Conservation (phyloP, 2,113 vertebrate species). For the Paramisgurnus dabryanus region DNA sequence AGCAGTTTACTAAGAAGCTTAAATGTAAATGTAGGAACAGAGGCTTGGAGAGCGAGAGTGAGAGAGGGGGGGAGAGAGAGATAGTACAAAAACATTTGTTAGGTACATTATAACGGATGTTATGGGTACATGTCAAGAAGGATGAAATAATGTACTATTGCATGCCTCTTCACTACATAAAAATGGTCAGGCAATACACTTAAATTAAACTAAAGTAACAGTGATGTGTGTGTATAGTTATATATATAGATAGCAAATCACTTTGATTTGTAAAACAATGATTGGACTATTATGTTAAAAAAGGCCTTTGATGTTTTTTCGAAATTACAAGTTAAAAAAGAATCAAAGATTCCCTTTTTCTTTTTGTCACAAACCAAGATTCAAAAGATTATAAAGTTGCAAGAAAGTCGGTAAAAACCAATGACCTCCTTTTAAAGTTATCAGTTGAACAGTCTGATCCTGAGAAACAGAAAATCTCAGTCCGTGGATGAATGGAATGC, state of each 20-base stretch:
- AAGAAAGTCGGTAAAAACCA: slow-evolving; percentile 40
- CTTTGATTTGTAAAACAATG: slow-evolving; percentile 13
- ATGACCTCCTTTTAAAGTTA: slow-evolving; percentile 7
- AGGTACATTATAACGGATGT: neutral
- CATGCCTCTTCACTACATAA: slow-evolving; percentile 29
- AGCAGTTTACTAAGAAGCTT: slow-evolving; percentile 21
- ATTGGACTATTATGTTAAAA: slow-evolving; percentile 24
- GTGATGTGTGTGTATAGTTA: neutral
- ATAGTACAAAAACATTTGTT: neutral
- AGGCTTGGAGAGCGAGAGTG: neutral
- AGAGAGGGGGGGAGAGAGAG: neutral
- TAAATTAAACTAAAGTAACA: neutral
- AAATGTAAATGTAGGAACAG: slow-evolving; percentile 16
- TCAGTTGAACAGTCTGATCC: slow-evolving; percentile 36
- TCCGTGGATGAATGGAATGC: slow-evolving; percentile 5
- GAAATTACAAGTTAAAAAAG: slow-evolving; percentile 32
- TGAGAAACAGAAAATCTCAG: slow-evolving; percentile 35
- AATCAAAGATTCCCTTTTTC: slow-evolving; percentile 14
- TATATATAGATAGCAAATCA: slow-evolving; percentile 13
- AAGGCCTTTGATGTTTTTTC: slow-evolving; percentile 15
- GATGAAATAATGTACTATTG: slow-evolving; percentile 19
- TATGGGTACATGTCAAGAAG: neutral
- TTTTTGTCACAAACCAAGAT: slow-evolving; percentile 18
- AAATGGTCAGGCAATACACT: neutral
- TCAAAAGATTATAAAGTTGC: slow-evolving; percentile 34